Base-by-base conservation (phyloP, 2,797 vertebrate species). In the Hephaestus fuliginosus region DNA sequence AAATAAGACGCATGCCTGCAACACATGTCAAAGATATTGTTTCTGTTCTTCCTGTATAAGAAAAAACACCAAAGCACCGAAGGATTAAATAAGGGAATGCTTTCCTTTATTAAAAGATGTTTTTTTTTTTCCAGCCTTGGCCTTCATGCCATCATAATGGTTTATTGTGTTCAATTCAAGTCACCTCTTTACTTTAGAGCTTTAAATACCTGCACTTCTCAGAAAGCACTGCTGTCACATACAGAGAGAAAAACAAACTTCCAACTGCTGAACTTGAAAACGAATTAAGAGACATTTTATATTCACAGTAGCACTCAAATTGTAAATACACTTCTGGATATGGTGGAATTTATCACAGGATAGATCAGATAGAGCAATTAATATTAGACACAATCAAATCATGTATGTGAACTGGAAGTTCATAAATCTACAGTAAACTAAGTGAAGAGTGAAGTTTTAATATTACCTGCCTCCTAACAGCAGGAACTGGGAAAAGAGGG, bases 361-460 rank as follows among this genome's bases (percentile, higher is more conserved):
- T 60, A 55, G 7, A 46, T 56, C 4, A 39, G 36, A 39, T 8
- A 39, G 36, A 39, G 20, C 30, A 41, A 7, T 44, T 39, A 57
- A 48, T 22, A 53, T 28, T n/a, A 15, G 28, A 4, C 36, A 22
- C 36, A 61, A 61, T 55, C 0, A 25, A 36, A 48, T 78, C 22
- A 60, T 53, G 25, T 44, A 20, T 57, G 43, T 67, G 33, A 70
- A 61, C 43, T 74, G n/a, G 7, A 30, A 67, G 13, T 15, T 12
- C 33, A 66, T 43, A 53, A 20, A 66, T 70, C 41, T 46, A 4
- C 46, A 10, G 36, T 57, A 6, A 72, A 76, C 20, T 20, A 48
- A 55, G 11, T 18, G 14, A 55, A 46, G 3, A 25, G 30, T 33
- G 4, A 67, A 61, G 43, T 44, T 62, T 33, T 53, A 15, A 44